These are phyloP conservation scores for Peromyscus leucopus DNA, from an alignment of 2,113 vertebrate species.

Conservation along the genomic window DNA sequence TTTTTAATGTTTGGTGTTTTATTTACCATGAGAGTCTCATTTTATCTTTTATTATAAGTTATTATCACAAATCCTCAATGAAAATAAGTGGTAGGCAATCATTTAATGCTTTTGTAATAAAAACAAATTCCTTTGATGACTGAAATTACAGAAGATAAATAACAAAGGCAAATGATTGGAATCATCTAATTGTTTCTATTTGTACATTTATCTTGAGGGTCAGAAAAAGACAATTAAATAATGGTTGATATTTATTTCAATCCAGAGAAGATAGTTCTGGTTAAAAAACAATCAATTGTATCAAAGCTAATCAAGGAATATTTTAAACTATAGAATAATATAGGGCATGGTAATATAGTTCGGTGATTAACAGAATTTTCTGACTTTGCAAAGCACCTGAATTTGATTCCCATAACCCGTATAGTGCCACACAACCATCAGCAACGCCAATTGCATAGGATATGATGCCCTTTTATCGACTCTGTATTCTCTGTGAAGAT, in stretches of 20 bases:
- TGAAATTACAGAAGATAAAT: not conserved
- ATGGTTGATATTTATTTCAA: not conserved
- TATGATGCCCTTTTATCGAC: not conserved
- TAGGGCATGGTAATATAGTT: not conserved
- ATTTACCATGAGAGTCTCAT: not conserved
- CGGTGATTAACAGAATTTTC: not conserved
- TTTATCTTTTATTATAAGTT: not conserved
- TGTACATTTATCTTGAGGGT: not conserved
- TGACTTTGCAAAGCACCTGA: not conserved
- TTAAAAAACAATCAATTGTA: not conserved
- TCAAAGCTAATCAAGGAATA: not conserved
- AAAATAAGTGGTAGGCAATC: not conserved
- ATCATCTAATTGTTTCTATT: not conserved
- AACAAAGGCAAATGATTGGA: not conserved
- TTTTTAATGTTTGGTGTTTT: not conserved
- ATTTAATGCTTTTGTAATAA: not conserved
- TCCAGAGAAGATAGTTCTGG: not conserved
- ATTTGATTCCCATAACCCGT: not conserved
- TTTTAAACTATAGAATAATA: not conserved
- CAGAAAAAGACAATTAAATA: not conserved
- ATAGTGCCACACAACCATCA: not conserved
- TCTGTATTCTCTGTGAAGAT: not conserved
- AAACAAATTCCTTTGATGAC: not conserved
- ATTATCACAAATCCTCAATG: not conserved
- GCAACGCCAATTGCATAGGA: not conserved